phyloP scores from a whole-genome alignment of 2,113 vertebrate species.

The Chinchilla lanigera region DNA sequence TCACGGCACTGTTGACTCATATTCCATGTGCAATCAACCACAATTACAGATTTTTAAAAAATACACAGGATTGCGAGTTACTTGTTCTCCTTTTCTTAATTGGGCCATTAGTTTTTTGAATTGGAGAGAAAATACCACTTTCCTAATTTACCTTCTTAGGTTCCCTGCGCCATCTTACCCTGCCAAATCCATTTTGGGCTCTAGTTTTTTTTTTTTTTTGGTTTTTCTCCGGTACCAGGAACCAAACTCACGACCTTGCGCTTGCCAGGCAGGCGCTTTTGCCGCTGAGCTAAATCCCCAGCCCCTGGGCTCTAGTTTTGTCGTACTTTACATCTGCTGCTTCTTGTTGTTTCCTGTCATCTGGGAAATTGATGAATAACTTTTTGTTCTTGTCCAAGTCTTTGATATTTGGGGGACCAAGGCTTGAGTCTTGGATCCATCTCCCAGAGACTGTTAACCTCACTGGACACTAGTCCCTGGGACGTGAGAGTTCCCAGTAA shows the following conservation, averaged over 20 bases:
- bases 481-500: not conserved
- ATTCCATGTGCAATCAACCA: not conserved
- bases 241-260: no score
- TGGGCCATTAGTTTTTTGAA: not conserved
- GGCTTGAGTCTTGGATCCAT: not conserved
- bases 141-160: not conserved
- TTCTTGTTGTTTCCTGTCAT: not conserved
- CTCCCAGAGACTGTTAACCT: not conserved
- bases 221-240: no score
- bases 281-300: no score
- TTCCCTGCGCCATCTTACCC: not conserved
- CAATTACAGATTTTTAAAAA: not conserved
- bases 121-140: conserved; percentile 21
- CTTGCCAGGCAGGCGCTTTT: no score
- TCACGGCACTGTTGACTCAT: conserved; percentile 23
- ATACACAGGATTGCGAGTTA: not conserved
- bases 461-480: not conserved
- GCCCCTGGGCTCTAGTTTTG: conserved; percentile 2
- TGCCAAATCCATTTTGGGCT: not conserved
- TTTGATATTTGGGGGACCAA: not conserved
- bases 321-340: not conserved
- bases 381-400: not conserved
- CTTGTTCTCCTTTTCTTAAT: conserved; percentile 23
- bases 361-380: conserved; percentile 22
- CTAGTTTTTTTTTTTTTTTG: no score